Evolutionary conservation across 1,140 invertebrate genomes (phyloP).

Genomic region (Drosophila obscura): DNA sequence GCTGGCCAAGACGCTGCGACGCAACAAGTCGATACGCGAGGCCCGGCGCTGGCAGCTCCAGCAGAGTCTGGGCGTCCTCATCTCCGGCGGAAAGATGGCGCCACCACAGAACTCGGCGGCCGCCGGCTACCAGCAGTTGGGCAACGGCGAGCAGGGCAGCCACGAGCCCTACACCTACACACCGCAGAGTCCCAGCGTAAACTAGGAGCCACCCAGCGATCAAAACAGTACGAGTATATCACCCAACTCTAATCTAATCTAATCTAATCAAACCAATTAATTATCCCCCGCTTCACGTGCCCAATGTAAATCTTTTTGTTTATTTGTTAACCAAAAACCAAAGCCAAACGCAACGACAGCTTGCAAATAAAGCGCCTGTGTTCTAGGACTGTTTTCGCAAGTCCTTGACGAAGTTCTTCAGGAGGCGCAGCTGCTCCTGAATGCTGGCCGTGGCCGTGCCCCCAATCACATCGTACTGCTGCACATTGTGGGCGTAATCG

Average conservation of each 20-base stretch:
- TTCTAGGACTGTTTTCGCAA: slow-evolving; percentile 60
- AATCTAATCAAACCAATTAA: no score
- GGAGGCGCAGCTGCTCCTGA: slow-evolving; percentile 58
- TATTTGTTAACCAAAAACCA: slow-evolving; percentile 37
- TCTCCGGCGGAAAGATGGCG: slow-evolving; percentile 76
- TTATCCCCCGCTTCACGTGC: no score
- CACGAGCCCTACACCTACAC: slow-evolving; percentile 77
- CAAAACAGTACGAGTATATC: background rate
- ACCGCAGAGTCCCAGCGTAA: slow-evolving; percentile 80
- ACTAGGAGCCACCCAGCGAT: slow-evolving; percentile 36
- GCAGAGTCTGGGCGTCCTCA: slow-evolving; percentile 84
- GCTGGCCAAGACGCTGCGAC: slow-evolving; percentile 91
- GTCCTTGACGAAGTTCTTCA: slow-evolving; percentile 54
- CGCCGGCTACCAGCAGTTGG: slow-evolving; percentile 79
- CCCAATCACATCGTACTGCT: slow-evolving; percentile 85
- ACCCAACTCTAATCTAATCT: background rate
- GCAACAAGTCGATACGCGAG: slow-evolving; percentile 90
- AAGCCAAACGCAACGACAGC: slow-evolving; percentile 31
- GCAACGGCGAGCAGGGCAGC: slow-evolving; percentile 44
- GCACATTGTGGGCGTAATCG: slow-evolving; percentile 84
- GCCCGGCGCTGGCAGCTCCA: slow-evolving; percentile 88
- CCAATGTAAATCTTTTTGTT: slow-evolving; percentile 26
- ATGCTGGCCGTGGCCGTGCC: slow-evolving; percentile 83
- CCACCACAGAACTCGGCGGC: slow-evolving; percentile 70
- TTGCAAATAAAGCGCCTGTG: slow-evolving; percentile 48